phyloP scores from a whole-genome alignment of 2,888 invertebrate species.

The Protodeltote pygarga region DNA sequence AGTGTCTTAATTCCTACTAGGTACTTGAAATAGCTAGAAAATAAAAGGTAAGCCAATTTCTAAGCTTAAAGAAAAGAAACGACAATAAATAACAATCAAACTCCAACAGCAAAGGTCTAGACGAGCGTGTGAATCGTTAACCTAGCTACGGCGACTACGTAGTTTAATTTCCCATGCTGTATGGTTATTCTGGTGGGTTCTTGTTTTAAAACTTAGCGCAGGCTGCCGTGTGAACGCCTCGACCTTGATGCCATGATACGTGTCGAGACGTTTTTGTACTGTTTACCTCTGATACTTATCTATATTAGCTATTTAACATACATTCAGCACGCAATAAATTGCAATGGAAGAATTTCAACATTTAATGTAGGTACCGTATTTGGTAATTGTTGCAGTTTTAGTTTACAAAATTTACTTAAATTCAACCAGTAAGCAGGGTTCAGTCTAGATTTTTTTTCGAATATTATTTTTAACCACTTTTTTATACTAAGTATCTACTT shows the following conservation, averaged over 20 bases:
- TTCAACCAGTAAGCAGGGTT: too few relatives aligned
- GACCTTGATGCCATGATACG: constrained; percentile 71
- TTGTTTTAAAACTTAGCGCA: constrained; percentile 32
- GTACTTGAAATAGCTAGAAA: too few relatives aligned
- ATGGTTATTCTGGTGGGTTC: constrained; percentile 37
- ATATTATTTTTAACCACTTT: neutral
- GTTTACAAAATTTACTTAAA: too few relatives aligned
- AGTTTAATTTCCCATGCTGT: constrained; percentile 56
- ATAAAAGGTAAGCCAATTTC: too few relatives aligned
- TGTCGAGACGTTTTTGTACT: constrained; percentile 52
- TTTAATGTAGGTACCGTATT: constrained; percentile 15
- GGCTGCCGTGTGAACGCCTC: constrained; percentile 73
- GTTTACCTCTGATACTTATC: constrained; percentile 55
- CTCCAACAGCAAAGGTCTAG: constrained; percentile 10
- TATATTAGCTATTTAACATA: constrained; percentile 46
- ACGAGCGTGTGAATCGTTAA: constrained; percentile 40
- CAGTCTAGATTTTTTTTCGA: neutral
- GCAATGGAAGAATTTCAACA: constrained; percentile 15
- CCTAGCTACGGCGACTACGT: constrained; percentile 32
- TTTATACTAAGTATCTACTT: too few relatives aligned
- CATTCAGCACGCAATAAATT: constrained; percentile 29
- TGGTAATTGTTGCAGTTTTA: too few relatives aligned
- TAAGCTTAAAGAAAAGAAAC: too few relatives aligned
- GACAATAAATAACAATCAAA: constrained; percentile 10
- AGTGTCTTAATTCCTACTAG: too few relatives aligned